phyloP scores from a whole-genome alignment of 2,888 invertebrate species.

The Andrena flavipes region DNA sequence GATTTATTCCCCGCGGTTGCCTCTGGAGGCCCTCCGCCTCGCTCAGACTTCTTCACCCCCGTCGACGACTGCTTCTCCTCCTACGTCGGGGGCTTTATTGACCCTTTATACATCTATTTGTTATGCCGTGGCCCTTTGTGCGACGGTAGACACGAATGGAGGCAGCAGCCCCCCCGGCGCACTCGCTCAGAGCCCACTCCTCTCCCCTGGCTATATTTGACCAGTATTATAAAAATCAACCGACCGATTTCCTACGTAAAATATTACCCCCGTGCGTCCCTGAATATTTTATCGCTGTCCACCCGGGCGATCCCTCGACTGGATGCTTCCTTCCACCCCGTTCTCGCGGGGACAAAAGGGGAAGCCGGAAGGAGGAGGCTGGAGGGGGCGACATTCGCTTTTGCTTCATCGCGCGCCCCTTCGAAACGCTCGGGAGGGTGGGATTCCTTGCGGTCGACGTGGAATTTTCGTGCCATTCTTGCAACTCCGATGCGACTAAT shows the following conservation, averaged over 20 bases:
- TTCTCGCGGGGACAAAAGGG: conserved; percentile 55
- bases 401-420: conserved; percentile 58
- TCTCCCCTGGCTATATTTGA: conserved; percentile 84
- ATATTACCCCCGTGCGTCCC: conserved; percentile 83
- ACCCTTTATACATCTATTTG: conserved; percentile 85
- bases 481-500: neutral
- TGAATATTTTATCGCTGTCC: conserved; percentile 85
- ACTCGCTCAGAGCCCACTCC: conserved; percentile 57
- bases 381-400: conserved; percentile 42
- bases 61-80: conserved; percentile 71
- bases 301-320: conserved; percentile 69
- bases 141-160: conserved; percentile 79
- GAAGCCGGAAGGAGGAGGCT: conserved; percentile 46
- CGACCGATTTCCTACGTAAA: conserved; percentile 85
- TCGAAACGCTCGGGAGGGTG: conserved; percentile 13
- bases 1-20: conserved; percentile 83
- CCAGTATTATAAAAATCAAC: conserved; percentile 85
- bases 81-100: conserved; percentile 82
- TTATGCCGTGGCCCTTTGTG: conserved; percentile 84
- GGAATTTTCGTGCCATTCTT: conserved; percentile 19
- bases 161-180: conserved; percentile 50
- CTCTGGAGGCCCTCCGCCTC: conserved; percentile 79
- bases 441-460: conserved; percentile 38
- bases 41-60: conserved; percentile 60
- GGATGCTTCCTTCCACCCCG: conserved; percentile 48